phyloP scores from a whole-genome alignment of 2,888 invertebrate genomes.

The Nomada lathburiana region DNA sequence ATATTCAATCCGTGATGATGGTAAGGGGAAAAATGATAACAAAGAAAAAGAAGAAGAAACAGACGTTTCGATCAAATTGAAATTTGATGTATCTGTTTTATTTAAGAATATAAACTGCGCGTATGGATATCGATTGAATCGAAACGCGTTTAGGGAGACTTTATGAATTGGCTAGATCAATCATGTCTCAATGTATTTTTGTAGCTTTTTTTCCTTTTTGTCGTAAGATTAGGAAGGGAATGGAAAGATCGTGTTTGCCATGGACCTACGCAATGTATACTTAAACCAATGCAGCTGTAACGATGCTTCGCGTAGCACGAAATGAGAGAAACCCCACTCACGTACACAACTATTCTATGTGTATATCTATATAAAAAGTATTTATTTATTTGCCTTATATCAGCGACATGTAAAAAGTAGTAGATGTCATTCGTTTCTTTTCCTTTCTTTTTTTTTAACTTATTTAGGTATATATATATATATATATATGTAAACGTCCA shows the following conservation, averaged over 20 bases:
- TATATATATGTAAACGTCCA: constrained; percentile 70
- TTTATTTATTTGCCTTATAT: constrained; percentile 74
- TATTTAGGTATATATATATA: constrained; percentile 73
- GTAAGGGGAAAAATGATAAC: neutral
- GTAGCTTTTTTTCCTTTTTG: constrained; percentile 67
- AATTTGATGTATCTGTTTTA: constrained; percentile 52
- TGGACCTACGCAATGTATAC: constrained; percentile 63
- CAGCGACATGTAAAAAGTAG: constrained; percentile 68
- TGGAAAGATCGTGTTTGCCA: constrained; percentile 68
- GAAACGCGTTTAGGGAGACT: constrained; percentile 55
- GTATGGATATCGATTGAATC: constrained; percentile 60
- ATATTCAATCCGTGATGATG: constrained; percentile 41
- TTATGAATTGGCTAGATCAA: constrained; percentile 54
- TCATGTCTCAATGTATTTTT: constrained; percentile 65
- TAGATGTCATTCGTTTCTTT: constrained; percentile 54
- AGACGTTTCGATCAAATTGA: constrained; percentile 48
- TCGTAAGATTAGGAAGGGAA: constrained; percentile 62
- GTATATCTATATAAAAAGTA: constrained; percentile 61
- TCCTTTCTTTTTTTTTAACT: constrained; percentile 66
- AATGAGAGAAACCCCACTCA: constrained; percentile 59
- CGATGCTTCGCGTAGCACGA: constrained; percentile 69
- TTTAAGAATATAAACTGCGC: constrained; percentile 50
- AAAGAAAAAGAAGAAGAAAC: neutral
- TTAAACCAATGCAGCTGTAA: constrained; percentile 69
- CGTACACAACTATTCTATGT: constrained; percentile 54